phyloP scores from a whole-genome alignment of 2,888 invertebrate genomes.

The Troglohyphantes excavatus region DNA sequence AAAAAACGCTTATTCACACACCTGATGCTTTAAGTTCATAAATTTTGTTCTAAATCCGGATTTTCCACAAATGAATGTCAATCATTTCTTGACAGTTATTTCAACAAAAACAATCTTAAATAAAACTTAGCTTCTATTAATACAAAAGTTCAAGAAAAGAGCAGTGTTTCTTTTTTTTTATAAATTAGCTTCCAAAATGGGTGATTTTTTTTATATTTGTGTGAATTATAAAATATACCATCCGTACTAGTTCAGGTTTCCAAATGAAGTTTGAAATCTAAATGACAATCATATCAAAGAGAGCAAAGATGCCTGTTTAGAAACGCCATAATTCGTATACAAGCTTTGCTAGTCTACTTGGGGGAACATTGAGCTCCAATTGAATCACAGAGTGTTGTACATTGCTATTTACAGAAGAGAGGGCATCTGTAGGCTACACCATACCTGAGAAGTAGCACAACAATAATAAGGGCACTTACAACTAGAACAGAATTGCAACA shows the following conservation, averaged over 20 bases:
- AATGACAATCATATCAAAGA: conserved; percentile 47
- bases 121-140: background rate
- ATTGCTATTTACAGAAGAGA: conserved; percentile 58
- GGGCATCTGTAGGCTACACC: conserved; percentile 54
- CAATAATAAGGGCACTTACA: conserved; percentile 77
- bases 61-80: background rate
- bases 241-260: conserved; percentile 17
- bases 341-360: conserved; percentile 44
- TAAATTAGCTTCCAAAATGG: conserved; percentile 5
- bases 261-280: conserved; percentile 44
- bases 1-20: background rate
- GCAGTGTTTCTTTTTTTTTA: background rate
- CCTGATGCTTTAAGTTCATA: background rate
- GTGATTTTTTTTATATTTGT: background rate
- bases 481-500: conserved; percentile 61
- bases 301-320: conserved; percentile 36
- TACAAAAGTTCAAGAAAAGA: background rate
- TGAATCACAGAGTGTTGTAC: conserved; percentile 72
- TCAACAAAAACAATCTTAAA: background rate
- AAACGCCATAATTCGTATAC: conserved; percentile 58
- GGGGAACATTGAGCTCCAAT: conserved; percentile 73
- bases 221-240: conserved; percentile 44
- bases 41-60: background rate
- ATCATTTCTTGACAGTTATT: background rate
- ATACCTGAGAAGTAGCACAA: conserved; percentile 77